Percentiles rank a stretch among this genome's conserved stretches.
Conservation (phyloP, 2,797 vertebrate genomes). For the Hypotaenidia philippensis region DNA sequence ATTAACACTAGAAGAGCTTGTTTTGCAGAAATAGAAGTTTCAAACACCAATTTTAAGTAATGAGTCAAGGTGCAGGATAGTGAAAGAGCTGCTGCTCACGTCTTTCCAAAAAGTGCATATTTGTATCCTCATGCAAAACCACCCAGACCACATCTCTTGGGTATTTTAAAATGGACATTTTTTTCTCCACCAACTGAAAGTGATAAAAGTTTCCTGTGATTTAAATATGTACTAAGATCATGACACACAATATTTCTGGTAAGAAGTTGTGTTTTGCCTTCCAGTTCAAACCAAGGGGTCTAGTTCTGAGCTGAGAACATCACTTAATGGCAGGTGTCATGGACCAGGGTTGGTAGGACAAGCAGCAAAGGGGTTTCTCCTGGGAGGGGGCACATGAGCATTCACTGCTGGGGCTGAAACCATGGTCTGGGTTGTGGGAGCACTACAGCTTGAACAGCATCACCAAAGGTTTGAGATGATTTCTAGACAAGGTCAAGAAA, state of each 20-base stretch:
- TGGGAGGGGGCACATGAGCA: neutral
- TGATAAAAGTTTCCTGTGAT: neutral
- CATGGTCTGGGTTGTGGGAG: neutral
- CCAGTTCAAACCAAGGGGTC: conserved; percentile 1
- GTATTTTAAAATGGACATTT: neutral
- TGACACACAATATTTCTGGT: conserved; percentile 44
- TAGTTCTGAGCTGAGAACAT: neutral
- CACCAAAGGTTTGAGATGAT: neutral
- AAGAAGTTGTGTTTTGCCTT: conserved; percentile 15
- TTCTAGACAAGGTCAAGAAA: neutral
- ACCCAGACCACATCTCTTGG: neutral
- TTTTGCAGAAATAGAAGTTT: neutral
- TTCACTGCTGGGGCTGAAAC: neutral
- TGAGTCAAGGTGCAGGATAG: neutral
- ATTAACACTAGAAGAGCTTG: neutral
- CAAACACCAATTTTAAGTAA: neutral
- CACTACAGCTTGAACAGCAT: neutral
- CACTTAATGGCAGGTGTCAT: neutral
- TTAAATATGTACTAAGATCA: neutral
- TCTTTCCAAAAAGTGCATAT: conserved; percentile 15
- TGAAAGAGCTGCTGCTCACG: neutral
- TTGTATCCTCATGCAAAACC: neutral
- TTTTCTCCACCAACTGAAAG: neutral
- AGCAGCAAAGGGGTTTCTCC: neutral
- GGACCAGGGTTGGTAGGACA: neutral